Evolutionary conservation across 1,140 invertebrate species (phyloP).

Genomic region (Cephus cinctus): DNA sequence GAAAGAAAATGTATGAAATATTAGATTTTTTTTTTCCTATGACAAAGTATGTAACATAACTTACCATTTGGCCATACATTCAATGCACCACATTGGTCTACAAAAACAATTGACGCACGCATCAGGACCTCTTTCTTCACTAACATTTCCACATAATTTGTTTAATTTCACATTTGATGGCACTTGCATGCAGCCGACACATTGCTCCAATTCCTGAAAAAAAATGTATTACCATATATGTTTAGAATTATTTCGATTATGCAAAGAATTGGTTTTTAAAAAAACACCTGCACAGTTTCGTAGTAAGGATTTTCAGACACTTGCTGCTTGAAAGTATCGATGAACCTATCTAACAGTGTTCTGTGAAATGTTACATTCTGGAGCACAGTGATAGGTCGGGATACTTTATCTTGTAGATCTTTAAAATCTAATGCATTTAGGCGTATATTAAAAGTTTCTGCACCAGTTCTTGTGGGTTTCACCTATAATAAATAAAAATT

Average conservation of each 20-base stretch:
- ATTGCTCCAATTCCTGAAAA: slow-evolving; percentile 73
- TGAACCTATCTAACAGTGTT: slow-evolving; percentile 78
- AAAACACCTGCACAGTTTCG: slow-evolving; percentile 62
- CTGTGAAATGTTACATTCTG: slow-evolving; percentile 78
- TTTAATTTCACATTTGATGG: slow-evolving; percentile 78
- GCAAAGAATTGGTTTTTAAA: slow-evolving; percentile 8
- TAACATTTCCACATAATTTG: slow-evolving; percentile 64
- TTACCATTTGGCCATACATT: slow-evolving; percentile 85
- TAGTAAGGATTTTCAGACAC: slow-evolving; percentile 73
- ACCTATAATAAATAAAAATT: slow-evolving; percentile 48
- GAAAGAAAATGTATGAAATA: slow-evolving; percentile 10
- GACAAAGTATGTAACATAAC: slow-evolving; percentile 10
- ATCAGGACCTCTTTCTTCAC: slow-evolving; percentile 47
- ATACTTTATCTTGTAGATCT: slow-evolving; percentile 75
- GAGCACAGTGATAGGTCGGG: slow-evolving; percentile 71
- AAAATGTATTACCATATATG: no score
- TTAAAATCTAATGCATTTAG: slow-evolving; percentile 77
- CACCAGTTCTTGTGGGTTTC: slow-evolving; percentile 59
- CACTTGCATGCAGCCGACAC: slow-evolving; percentile 86
- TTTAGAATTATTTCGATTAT: no score
- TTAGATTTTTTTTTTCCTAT: slow-evolving; percentile 8
- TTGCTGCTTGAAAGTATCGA: slow-evolving; percentile 78
- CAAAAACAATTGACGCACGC: slow-evolving; percentile 66
- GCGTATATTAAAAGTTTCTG: slow-evolving; percentile 66
- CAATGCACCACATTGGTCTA: slow-evolving; percentile 86